Percentiles rank a stretch among this genome's conserved stretches.
Conservation (phyloP, 2,797 vertebrate genomes). For the Petrocephalus schoutedeni region DNA sequence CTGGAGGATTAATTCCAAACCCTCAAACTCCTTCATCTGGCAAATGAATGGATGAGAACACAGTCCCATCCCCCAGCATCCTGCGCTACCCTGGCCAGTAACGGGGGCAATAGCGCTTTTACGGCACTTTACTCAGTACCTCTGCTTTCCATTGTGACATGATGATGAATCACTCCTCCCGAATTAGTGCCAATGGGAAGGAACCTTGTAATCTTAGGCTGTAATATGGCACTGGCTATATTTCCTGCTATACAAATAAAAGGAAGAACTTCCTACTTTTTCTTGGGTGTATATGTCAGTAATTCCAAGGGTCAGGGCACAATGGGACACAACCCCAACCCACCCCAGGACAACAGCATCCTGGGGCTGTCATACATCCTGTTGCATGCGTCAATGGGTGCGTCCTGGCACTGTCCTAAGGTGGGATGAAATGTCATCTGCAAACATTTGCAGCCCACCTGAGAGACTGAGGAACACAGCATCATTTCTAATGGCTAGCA, state of each 20-base stretch:
- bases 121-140: not conserved
- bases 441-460: not conserved
- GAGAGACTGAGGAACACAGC: not conserved
- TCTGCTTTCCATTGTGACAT: not conserved
- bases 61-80: not conserved
- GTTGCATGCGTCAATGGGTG: not conserved
- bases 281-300: not conserved
- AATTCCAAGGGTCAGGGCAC: not conserved
- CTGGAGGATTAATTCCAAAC: not conserved
- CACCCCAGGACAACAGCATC: not conserved
- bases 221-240: not conserved
- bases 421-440: not conserved
- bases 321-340: not conserved
- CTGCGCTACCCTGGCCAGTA: not conserved
- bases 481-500: not conserved
- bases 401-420: not conserved
- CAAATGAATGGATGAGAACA: not conserved
- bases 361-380: not conserved
- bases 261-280: not conserved
- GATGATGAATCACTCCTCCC: not conserved
- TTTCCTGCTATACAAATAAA: constrained; percentile 17
- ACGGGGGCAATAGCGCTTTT: not conserved
- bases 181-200: not conserved
- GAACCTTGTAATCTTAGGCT: not conserved
- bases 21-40: not conserved